Conservation (phyloP, 2,797 vertebrate genomes). For the Perdix hodgsoniae region DNA sequence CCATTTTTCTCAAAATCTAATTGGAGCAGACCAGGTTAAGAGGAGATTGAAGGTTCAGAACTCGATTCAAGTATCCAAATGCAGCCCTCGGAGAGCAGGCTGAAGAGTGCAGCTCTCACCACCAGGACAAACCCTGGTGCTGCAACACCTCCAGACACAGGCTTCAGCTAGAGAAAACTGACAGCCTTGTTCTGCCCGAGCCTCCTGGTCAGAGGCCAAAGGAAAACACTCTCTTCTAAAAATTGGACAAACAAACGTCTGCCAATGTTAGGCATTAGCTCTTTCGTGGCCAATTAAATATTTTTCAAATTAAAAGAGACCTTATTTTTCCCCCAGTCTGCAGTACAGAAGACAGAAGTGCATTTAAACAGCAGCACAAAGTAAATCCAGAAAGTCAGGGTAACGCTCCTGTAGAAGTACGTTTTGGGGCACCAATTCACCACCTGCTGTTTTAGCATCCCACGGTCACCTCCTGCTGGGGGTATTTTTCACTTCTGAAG, state of each 20-base stretch:
- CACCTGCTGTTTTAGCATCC: not conserved
- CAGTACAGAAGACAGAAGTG: slow-evolving; percentile 20
- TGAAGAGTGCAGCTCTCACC: not conserved
- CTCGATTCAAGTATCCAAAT: not conserved
- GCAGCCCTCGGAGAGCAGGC: not conserved
- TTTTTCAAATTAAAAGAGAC: not conserved
- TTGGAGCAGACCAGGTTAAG: not conserved
- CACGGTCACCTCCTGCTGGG: not conserved
- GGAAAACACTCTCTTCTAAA: not conserved
- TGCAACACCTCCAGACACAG: slow-evolving; percentile 11
- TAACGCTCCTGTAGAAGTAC: not conserved
- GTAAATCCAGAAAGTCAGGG: not conserved
- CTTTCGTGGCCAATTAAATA: slow-evolving; percentile 43
- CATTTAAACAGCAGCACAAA: slow-evolving; percentile 25
- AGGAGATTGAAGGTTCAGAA: slow-evolving; percentile 9
- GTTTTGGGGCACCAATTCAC: not conserved
- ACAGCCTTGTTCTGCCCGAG: not conserved
- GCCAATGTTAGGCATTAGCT: not conserved
- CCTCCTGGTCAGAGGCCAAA: slow-evolving; percentile 24
- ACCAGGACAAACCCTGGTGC: not conserved
- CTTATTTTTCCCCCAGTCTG: not conserved
- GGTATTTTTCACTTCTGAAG: slow-evolving; percentile 63
- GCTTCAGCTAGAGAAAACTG: not conserved
- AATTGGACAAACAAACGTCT: not conserved
- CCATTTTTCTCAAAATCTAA: not conserved